Percentiles rank a stretch among this genome's conserved stretches.
phyloP scores from a whole-genome alignment of 2,113 vertebrate genomes.

The Columba livia region DNA sequence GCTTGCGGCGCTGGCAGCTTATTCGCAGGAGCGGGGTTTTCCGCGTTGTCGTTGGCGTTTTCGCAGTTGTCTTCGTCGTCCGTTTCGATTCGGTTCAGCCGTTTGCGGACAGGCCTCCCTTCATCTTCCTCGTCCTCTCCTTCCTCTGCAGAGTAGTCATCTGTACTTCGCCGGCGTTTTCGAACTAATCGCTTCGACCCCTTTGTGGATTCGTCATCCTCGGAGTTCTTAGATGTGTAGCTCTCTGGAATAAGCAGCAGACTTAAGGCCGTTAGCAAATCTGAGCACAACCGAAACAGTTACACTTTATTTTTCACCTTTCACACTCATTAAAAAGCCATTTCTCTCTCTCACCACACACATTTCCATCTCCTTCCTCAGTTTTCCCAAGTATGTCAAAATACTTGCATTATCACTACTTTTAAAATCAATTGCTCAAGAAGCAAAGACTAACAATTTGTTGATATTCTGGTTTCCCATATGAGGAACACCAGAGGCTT shows the following conservation, averaged over 20 bases:
- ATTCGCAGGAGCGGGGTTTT: background rate
- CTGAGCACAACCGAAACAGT: background rate
- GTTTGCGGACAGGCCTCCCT: conserved; percentile 85
- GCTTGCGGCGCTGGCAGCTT: conserved; percentile 57
- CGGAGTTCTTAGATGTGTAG: conserved; percentile 82
- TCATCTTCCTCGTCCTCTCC: conserved; percentile 78
- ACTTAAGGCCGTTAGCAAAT: conserved; percentile 64
- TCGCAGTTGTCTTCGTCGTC: conserved; percentile 83
- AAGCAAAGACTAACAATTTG: background rate
- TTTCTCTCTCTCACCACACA: background rate
- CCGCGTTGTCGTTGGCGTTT: background rate
- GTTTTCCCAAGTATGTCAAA: background rate
- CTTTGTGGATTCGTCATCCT: conserved; percentile 77
- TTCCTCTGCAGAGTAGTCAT: conserved; percentile 67
- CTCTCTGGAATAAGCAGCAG: conserved; percentile 80
- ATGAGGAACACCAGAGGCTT: background rate
- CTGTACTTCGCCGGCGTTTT: conserved; percentile 72
- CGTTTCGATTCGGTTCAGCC: conserved; percentile 90
- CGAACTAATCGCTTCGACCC: conserved; percentile 62
- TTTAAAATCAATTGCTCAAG: background rate
- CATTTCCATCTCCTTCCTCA: background rate
- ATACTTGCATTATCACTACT: background rate
- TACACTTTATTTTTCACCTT: background rate
- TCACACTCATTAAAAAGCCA: background rate
- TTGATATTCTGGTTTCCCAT: background rate